Evolutionary conservation across 2,113 vertebrate genomes (phyloP), one percentile per base, ranked within the genome.

Genomic region (Oxygymnocypris stewartii): DNA sequence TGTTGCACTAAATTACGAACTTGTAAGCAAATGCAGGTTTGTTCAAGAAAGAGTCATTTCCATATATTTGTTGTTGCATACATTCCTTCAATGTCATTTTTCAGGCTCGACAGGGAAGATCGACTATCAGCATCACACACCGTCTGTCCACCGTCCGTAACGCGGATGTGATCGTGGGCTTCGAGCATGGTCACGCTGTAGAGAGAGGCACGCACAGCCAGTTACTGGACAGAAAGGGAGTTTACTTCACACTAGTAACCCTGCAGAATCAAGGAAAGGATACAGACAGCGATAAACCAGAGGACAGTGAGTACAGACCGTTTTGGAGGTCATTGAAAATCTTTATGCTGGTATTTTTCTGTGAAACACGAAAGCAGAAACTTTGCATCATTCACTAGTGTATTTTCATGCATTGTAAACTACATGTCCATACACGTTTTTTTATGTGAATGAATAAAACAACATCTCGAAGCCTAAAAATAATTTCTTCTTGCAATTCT

Each of bases 241-340:
- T 96, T 79, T 96, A 94, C 87, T 96, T 95, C 86, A 96, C 94
- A 14, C 86, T 96, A 59, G 94, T 95, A 86, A 95, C 94, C 11
- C 92, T 96, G 61, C 95, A 96, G 89, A 94, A 92, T 82, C 91
- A 94, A 87, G 88, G 73, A 47, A 81, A 49, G 28, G 81, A 87
- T 37, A 25, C 87, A 44, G 61, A 90, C 40, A 88, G 75, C 63
- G 69, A 74, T 61, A 90, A 42, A 80, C 61, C 77, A 88, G 74
- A 90, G 87, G 76, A 79, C 23, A 57, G 89, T 94, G 84, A 74
- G 90, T 83, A 18, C 13, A 49, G 40, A 3, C 0, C 2, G 12
- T 6, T 78, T 47, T 18, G 14, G 12, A n/a, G 6, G 0, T 73
- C 2, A 2, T 12, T 73, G 37, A 4, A 42, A 42, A 40, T 16